Conservation (phyloP, 2,797 vertebrate species). For the Fistularia commersonii region DNA sequence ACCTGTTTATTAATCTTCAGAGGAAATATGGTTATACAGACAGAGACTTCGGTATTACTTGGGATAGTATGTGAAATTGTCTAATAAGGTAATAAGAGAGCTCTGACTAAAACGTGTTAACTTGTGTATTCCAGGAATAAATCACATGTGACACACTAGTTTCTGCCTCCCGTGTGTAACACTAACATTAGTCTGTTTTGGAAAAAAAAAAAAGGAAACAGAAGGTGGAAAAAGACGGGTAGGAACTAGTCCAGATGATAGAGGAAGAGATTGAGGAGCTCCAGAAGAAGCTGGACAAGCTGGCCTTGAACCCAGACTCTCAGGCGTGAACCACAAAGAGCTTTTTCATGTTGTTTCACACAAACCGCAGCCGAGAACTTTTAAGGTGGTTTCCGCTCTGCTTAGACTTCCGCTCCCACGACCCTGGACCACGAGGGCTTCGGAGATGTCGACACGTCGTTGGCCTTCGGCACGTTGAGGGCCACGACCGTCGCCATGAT, state of each 20-base stretch:
- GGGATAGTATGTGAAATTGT: no score
- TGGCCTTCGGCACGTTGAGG: constrained; percentile 46
- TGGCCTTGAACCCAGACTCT: constrained; percentile 7
- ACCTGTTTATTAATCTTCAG: no score
- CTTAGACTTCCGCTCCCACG: constrained; percentile 14
- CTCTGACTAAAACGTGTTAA: no score
- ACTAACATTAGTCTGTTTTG: not conserved
- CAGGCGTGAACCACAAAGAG: not conserved
- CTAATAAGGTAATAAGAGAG: no score
- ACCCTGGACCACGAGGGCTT: not conserved
- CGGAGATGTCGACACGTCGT: constrained; percentile 24
- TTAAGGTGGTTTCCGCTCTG: not conserved
- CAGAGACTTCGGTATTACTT: no score
- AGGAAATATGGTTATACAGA: no score
- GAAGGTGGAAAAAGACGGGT: constrained; percentile 6
- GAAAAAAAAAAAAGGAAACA: constrained; percentile 22
- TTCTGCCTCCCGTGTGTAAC: no score
- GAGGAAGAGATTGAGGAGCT: constrained; percentile 32
- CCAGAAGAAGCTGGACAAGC: constrained; percentile 3
- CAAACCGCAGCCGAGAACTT: no score
- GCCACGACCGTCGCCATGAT: constrained; percentile 31
- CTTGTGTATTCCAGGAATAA: no score
- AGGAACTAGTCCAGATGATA: constrained; percentile 21
- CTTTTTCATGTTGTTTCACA: no score
- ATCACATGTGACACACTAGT: no score